These are phyloP conservation scores for Muntiacus reevesi DNA, from an alignment of 2,113 vertebrate species.

Conservation along the genomic window DNA sequence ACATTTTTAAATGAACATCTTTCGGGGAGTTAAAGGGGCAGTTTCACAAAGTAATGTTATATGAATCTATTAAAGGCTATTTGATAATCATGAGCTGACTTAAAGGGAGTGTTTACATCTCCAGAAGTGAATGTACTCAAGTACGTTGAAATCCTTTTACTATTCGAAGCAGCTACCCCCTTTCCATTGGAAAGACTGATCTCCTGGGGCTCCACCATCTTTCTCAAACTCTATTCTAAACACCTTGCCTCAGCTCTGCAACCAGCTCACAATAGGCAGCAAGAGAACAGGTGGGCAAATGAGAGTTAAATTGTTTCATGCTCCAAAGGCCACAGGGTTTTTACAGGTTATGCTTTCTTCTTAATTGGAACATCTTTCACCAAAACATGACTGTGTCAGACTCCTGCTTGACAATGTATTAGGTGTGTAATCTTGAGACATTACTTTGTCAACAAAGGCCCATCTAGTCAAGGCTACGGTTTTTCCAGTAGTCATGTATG, in stretches of 20 bases:
- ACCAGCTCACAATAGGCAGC: neutral
- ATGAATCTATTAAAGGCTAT: neutral
- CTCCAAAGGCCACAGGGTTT: neutral
- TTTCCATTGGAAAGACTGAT: neutral
- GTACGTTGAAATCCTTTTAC: neutral
- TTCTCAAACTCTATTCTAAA: neutral
- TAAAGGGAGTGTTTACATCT: slow-evolving; percentile 33
- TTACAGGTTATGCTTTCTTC: neutral
- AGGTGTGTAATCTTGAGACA: neutral
- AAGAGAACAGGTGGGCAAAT: neutral
- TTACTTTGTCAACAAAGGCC: neutral
- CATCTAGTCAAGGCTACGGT: neutral
- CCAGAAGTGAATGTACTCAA: neutral
- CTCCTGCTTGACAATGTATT: neutral
- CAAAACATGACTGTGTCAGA: neutral
- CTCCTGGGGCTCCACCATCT: neutral
- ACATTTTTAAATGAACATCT: slow-evolving; percentile 13
- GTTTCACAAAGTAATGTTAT: slow-evolving; percentile 51
- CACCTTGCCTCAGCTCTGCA: neutral
- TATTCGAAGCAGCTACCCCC: neutral
- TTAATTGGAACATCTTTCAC: neutral
- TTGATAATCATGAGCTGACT: neutral
- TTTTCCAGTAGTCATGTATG: neutral
- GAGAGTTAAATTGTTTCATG: neutral
- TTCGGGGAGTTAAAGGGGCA: slow-evolving; percentile 10